Evolutionary conservation across 35 echinoderm and acorn worm genomes (phyloP).

Genomic region (Patiria miniata): DNA sequence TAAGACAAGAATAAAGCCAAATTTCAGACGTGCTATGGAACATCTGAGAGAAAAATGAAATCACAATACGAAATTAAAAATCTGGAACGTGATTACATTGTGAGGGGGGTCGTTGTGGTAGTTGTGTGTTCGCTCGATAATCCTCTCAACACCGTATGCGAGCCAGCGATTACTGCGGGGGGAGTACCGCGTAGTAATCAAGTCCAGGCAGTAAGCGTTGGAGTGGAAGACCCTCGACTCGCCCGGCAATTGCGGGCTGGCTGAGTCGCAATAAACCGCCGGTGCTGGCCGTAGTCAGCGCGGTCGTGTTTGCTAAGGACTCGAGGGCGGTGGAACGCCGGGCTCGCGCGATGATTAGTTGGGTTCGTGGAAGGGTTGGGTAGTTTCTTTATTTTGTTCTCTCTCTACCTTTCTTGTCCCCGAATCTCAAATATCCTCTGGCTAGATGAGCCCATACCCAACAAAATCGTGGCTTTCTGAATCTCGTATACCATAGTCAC

Average conservation of each 20-base stretch:
- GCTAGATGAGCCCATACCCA: too few species aligned
- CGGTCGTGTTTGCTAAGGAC: conserved; percentile 16
- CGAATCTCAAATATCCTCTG: too few species aligned
- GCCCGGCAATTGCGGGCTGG: conserved; percentile 31
- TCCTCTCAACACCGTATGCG: not conserved
- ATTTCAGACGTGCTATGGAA: not conserved
- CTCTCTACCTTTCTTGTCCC: not conserved
- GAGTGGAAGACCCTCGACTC: conserved; percentile 8
- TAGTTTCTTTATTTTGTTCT: not conserved
- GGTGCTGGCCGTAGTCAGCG: not conserved
- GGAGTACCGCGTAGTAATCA: not conserved
- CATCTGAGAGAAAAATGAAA: not conserved
- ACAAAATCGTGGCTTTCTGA: too few species aligned
- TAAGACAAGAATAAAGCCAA: too few species aligned
- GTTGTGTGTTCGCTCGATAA: not conserved
- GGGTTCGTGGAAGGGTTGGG: not conserved
- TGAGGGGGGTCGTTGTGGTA: not conserved
- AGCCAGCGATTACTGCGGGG: conserved; percentile 23
- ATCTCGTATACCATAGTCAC: too few species aligned
- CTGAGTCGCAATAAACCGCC: conserved; percentile 15
- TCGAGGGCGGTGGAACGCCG: not conserved
- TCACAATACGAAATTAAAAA: not conserved
- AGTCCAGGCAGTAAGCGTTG: not conserved
- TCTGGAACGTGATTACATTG: conserved; percentile 13
- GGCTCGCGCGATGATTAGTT: conserved; percentile 1